These are phyloP conservation scores for Galeopsomyia nigrocyanea DNA, from an alignment of 2,888 invertebrate species.

Conservation along the genomic window DNA sequence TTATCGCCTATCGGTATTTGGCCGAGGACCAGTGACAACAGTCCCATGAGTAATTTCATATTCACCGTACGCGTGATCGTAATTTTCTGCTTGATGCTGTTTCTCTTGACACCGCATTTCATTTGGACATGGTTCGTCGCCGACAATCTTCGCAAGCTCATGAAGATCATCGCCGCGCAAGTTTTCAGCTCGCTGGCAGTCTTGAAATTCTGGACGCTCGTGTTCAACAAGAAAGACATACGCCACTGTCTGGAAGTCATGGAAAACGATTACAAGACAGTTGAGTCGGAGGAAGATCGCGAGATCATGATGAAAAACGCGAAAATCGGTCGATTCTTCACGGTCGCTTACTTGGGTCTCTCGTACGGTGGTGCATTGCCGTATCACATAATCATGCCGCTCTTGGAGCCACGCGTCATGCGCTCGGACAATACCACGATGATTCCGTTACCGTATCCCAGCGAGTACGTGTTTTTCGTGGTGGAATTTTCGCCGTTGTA, in stretches of 20 bases:
- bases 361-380: constrained; percentile 62
- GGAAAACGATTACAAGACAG: constrained; percentile 57
- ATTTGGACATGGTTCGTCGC: constrained; percentile 61
- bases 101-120: constrained; percentile 59
- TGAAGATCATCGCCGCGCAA: constrained; percentile 61
- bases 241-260: constrained; percentile 57
- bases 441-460: constrained; percentile 58
- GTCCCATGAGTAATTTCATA: constrained; percentile 43
- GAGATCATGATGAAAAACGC: constrained; percentile 60
- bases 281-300: constrained; percentile 56
- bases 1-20: constrained; percentile 62
- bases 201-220: constrained; percentile 62
- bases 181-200: constrained; percentile 61
- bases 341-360: constrained; percentile 58
- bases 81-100: constrained; percentile 60
- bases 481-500: constrained; percentile 55
- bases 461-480: constrained; percentile 57
- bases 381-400: constrained; percentile 61
- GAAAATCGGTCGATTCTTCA: constrained; percentile 59
- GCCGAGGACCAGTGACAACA: constrained; percentile 58
- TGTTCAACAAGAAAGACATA: constrained; percentile 58
- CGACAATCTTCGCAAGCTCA: constrained; percentile 59
- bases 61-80: constrained; percentile 52
- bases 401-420: constrained; percentile 54
- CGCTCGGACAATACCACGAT: constrained; percentile 55